Base-by-base conservation (phyloP, 2,113 vertebrate genomes). In the Asarcornis scutulata region DNA sequence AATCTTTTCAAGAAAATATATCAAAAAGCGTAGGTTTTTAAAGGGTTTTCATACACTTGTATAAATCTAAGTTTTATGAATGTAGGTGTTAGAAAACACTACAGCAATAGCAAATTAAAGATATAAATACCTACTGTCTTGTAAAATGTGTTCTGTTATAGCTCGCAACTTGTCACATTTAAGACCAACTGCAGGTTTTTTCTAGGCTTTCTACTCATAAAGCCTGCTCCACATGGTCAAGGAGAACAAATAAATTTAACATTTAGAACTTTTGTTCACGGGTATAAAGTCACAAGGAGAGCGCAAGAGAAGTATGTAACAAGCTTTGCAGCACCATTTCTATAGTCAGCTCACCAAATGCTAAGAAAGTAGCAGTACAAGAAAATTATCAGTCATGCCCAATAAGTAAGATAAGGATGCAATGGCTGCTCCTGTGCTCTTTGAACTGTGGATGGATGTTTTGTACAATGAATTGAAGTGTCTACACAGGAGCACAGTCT, bases 311-410 rank as follows among this genome's bases (percentile, higher is more conserved):
- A 86, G 80, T 27, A 29, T 7, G 3, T 21, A 52, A 8, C 5
- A 1, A 74, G 31, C 11, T 55, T 53, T 1, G 1, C 25, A 55
- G 55, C 1, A 0, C 12, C 50, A 50, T 9, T 11, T 77, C 40
- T 29, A 13, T 5, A n/a, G 21, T 3, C 36, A 74, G 22, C 10
- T 44, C 31, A 50, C 26, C 58, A 29, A 11, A 32, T 14, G 8
- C 40, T 17, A 36, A 26, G 17, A 42, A 75, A 66, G 5, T 0
- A 58, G 50, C 6, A 52, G 62, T 0, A 0, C 6, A 26, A 32
- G 42, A 69, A 38, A 32, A 38, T 40, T 27, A 14, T 27, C 16
- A 63, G 27, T 32, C 16, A 31, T 17, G 36, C 13, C 34, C 7
- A 17, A 9, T 38, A 42, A 32, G 27, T 7, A 38, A 31, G 11